Evolutionary conservation across 1,140 invertebrate species (phyloP), one percentile per base, ranked within the genome.

Genomic region (Antheraea mylitta): DNA sequence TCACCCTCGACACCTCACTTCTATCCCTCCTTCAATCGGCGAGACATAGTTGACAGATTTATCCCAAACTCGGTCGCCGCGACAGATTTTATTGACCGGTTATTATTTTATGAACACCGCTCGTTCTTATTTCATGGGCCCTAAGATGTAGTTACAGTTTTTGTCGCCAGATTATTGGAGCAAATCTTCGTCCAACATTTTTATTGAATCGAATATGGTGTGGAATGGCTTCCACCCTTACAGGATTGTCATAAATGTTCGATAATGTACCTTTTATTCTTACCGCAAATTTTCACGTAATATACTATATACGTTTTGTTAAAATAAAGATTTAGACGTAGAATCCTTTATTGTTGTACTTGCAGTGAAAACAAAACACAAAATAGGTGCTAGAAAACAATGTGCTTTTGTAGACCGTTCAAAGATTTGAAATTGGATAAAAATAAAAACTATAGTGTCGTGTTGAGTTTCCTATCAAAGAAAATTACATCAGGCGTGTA

Each of bases 61-160:
- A 66, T 76, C 72, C 77, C 75, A 71, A 77, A 75, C 74, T 76
- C 80, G 77, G 63, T 53, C 73, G 63, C 77, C 71, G 73, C 76
- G 78, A 86, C 78, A 81, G 79, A 83, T 89, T 90, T 89, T 91
- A 91, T 90, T 87, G 86, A 84, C 83, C 86, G 80, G 82, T 90
- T 91, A 91, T 91, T 90, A 90, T 90, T 90, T 91, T 91, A 91
- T 89, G 76, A 83, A 82, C 81, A 88, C 81, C 83, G 87, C 86
- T 90, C 45, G 45, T 53, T 53, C 86, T 85, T 91, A 87, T 89
- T 91, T 90, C 85, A 90, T 85, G 79, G 85, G 78, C 74, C 71
- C 78, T 86, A 83, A 89, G 86, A 85, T 71, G 71, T 75, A 84
- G 81, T 88, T 86, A 87, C 81, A 82, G 81, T 82, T 85, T 87